Evolutionary conservation across 1,140 invertebrate genomes (phyloP), one percentile per base, ranked within the genome.

Genomic region (Diplogasteroides magnus): DNA sequence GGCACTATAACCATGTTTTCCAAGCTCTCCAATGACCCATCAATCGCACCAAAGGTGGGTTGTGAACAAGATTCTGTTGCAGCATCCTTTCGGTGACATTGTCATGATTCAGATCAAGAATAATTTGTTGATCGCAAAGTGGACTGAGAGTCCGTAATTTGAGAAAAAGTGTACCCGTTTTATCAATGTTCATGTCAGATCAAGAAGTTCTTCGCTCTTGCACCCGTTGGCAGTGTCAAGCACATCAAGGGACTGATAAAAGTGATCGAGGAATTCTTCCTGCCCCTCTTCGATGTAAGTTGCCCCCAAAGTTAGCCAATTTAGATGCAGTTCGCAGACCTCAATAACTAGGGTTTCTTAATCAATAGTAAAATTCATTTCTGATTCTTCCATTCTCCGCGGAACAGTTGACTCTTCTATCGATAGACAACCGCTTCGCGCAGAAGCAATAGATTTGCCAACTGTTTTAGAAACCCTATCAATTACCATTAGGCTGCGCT

Each of bases 1-100:
- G 85, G 85, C 59, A 85, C 83, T 6, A 65, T 81, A 55, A 82
- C 83, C 2, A 80, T 75, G 32, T 86, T 86, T 74, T 77, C 79
- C 2, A 73, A 75, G 23, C 75, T 85, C 14, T 76, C 80, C 61
- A 29, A 23, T 14, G 62, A 68, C 28, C 61, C 2, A 23, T 23
- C 2, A 15, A 23, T 68, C 31, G 61, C 67, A 19, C 6, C 15
- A 37, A 68, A 68, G 65, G 65, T 68, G 31, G 11, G n/a, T 64
- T 13, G 2, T 13, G 15, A 28, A 27, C 11, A 31, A 28, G n/a
- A 3, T n/a, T 13, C 23, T 15, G 23, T 64, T 31, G n/a, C n/a
- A n/a, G n/a, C n/a, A n/a, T n/a, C n/a, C n/a, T 64, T 27, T 64
- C 6, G 59, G n/a, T 61, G 15, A 61, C 59, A n/a, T 61, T 11